Base-by-base conservation (phyloP, 2,888 invertebrate genomes). In the Apodemia mormo region DNA sequence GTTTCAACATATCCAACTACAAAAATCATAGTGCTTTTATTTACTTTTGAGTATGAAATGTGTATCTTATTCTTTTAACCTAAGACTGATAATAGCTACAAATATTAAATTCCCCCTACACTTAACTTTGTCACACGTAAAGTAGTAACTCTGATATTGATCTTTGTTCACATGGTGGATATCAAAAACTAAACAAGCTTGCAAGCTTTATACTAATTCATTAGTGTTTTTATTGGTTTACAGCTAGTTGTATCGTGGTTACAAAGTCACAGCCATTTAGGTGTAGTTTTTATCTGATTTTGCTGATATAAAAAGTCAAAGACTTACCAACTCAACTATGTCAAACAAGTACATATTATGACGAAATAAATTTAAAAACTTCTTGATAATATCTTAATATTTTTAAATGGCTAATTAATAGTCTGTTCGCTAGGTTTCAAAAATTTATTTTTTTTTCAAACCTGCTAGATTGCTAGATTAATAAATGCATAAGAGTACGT, bases 101-200 rank as follows among this genome's bases (percentile, higher is more conserved):
- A 40, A 2, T 45, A 22, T 66, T 45, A 3, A 5, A 14, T 12
- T 9, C 14, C 1, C 8, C 29, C 10, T n/a, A 61, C 37, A 14
- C 22, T 49, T 68, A 73, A 72, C 68, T 65, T 83, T 81, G 85
- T 80, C 71, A 68, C 73, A 74, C 69, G 78, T 82, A 79, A 86
- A 83, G 84, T 81, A 83, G 81, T 81, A 79, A 77, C 72, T 80
- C 80, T 72, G 88, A 89, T 89, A 87, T 74, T 67, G 81, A 89
- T 89, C 89, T 83, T 76, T 76, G 82, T 81, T 81, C 80, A 80
- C 76, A 78, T 81, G 77, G 82, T 83, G 83, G 81, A 83, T 80
- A 76, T 76, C 75, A 74, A 74, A 77, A 77, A 79, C 83, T 84
- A 81, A 80, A 81, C 82, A 84, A 85, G 83, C 84, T 73, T 80